Base-by-base conservation (phyloP, 2,888 invertebrate species). In the Drosophila pseudotakahashii region DNA sequence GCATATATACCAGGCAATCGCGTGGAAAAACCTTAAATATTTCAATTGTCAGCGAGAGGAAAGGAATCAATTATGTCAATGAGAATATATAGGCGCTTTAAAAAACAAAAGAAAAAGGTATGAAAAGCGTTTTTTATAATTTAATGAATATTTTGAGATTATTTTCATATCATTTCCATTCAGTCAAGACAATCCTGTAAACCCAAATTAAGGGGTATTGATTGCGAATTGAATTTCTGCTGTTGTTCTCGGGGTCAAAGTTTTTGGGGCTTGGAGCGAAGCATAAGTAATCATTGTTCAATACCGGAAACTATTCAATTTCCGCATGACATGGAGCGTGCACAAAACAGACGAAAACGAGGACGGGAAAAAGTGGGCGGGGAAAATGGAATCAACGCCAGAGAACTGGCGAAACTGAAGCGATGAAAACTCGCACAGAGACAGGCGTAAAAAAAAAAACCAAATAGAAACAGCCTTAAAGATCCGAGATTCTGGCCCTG, bases 251-350 rank as follows among this genome's bases (percentile, higher is more conserved):
- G 70, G 58, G 68, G 62, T 68, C 77, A 61, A 81, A 60, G 60
- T 42, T 62, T 48, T 48, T 34, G 39, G 26, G 19, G 30, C 16
- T 11, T 5, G 37, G 14, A 19, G 47, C 32, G 26, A 10, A 54
- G 53, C 53, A 41, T 54, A 84, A 77, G 78, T 85, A 87, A 89
- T 89, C 85, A 85, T 80, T 89, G 87, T 85, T 89, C 81, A 80
- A 81, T 89, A 79, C 83, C 89, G 88, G 88, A 89, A 83, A 87
- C 81, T 89, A 85, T 87, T 88, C 88, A 89, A 89, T 89, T 89
- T 89, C 88, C 89, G 83, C 74, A 76, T 82, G 76, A 79, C 76
- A 81, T 84, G 80, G 80, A 75, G 75, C 78, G 73, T 79, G 73
- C 52, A 81, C 77, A 71, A 71, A 61, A 64, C 58, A 72, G 58